Evolutionary conservation across 2,797 vertebrate genomes (phyloP).

Genomic region (Dendrocincla tyrannina): DNA sequence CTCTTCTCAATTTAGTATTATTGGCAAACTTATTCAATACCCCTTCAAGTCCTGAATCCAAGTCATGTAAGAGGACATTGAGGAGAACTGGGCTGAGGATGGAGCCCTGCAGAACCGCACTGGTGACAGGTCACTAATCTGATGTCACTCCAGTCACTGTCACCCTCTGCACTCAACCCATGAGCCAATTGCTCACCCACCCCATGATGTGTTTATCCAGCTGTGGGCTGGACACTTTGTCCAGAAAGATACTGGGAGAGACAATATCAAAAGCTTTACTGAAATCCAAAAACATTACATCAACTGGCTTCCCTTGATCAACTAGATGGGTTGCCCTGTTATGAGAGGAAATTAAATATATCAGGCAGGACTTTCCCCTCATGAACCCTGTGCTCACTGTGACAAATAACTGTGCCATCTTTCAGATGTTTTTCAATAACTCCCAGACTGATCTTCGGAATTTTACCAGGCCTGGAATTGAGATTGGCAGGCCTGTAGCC

Average conservation of each 20-base stretch:
- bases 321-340: background rate
- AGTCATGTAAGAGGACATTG: background rate
- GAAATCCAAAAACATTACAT: background rate
- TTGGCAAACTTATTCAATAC: background rate
- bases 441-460: background rate
- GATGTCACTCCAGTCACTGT: background rate
- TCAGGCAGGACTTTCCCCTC: background rate
- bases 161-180: background rate
- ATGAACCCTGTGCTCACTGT: background rate
- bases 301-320: background rate
- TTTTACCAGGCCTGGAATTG: background rate
- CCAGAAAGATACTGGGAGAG: background rate
- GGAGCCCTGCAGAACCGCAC: background rate
- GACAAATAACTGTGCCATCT: background rate
- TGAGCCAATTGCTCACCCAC: background rate
- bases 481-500: background rate
- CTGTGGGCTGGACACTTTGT: background rate
- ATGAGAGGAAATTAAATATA: background rate
- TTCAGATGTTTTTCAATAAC: background rate
- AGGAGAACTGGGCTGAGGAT: background rate
- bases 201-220: background rate
- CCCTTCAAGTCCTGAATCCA: background rate
- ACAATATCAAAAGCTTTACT: background rate
- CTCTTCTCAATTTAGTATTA: background rate
- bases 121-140: background rate